Evolutionary conservation across 2,888 invertebrate genomes (phyloP), one percentile per base, ranked within the genome.

Genomic region (Protophormia terraenovae): DNA sequence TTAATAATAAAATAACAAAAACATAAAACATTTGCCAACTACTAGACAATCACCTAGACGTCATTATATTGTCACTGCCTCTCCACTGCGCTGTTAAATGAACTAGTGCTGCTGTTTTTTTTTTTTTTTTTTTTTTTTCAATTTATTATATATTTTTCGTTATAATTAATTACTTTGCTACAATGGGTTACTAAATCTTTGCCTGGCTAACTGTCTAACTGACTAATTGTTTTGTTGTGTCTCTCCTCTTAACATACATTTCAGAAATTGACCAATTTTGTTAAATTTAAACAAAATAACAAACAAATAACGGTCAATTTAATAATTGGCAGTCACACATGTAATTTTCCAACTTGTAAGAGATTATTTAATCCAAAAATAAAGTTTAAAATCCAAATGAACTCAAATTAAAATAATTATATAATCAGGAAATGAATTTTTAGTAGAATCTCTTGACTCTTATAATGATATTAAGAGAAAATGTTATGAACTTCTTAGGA

Each of bases 151-250:
- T 50, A 35, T 35, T 35, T 66, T 14, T 58, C 66, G 32, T 71
- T 22, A 32, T 76, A 67, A 55, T 76, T 55, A 82, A 60, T 60
- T 27, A 24, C 41, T 71, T 64, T 55, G 10, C 38, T 76, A 55
- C 69, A 60, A 62, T 55, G 27, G 62, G 35, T 76, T 76, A 82
- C 69, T 71, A 64, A 62, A 71, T 82, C 55, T 76, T 53, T 19
- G 1, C 3, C 10, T 50, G 8, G 19, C 47, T 35, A n/a, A 3
- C 24, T 10, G 29, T 8, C n/a, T 50, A 38, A 62, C 50, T 78
- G 35, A 55, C 19, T 38, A 29, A 24, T 41, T 41, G 29, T 66
- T 19, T 27, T 16, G 8, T 38, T 4, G 14, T 80, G 47, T 66
- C 58, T 67, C 66, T 67, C 53, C 35, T 79, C 35, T 50, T 67